phyloP scores from a whole-genome alignment of 2,113 vertebrate species.

The Carollia perspicillata region DNA sequence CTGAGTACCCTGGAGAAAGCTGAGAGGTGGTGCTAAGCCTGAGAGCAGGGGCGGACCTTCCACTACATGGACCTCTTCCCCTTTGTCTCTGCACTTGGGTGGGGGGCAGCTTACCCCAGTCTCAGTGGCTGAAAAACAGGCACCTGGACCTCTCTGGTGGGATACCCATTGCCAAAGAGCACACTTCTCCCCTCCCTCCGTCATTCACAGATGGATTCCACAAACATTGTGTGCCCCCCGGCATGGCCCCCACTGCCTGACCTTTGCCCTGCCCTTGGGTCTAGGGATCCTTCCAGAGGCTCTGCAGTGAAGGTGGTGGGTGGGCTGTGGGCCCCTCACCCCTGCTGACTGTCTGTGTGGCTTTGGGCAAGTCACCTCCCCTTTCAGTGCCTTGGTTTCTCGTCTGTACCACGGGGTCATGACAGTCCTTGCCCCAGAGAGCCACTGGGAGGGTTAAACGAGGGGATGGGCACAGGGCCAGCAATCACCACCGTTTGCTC shows the following conservation, averaged over 20 bases:
- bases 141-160: background rate
- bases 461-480: background rate
- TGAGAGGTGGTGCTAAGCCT: background rate
- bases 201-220: background rate
- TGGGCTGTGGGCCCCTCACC: background rate
- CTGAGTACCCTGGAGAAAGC: background rate
- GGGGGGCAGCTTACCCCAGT: background rate
- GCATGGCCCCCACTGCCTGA: background rate
- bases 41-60: background rate
- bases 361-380: background rate
- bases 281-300: background rate
- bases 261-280: background rate
- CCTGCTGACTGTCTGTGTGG: background rate
- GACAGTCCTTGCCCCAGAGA: background rate
- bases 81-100: no score
- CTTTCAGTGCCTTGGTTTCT: background rate
- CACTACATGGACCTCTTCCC: fast-evolving
- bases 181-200: background rate
- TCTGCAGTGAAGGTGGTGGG: background rate
- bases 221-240: background rate
- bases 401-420: background rate
- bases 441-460: background rate
- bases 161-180: background rate
- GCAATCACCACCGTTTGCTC: fast-evolving
- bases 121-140: background rate